Evolutionary conservation across 2,797 vertebrate genomes (phyloP).

Genomic region (Gallinago nigripennis): DNA sequence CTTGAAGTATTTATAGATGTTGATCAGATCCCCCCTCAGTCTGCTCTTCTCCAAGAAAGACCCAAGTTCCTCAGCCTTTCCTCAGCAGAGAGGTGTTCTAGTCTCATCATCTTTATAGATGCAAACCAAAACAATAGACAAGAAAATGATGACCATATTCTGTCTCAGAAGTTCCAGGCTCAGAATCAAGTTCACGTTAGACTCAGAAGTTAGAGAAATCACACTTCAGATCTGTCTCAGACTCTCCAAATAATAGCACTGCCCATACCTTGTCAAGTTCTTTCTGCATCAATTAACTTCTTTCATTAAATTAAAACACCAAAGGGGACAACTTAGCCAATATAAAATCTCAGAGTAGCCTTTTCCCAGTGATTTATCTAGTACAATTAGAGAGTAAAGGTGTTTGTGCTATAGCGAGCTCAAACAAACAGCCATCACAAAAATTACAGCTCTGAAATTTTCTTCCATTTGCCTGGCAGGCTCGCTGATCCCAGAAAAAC

Average conservation of each 20-base stretch:
- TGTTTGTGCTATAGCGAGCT: not conserved
- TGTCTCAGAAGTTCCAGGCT: not conserved
- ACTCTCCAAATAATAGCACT: not conserved
- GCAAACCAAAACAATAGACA: slow-evolving; percentile 7
- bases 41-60: no score
- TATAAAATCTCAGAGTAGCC: not conserved
- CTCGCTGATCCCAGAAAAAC: not conserved
- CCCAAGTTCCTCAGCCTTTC: no score
- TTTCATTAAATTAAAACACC: slow-evolving; percentile 59
- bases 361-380: slow-evolving; percentile 33
- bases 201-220: not conserved
- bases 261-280: not conserved
- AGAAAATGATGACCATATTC: not conserved
- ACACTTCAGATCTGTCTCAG: not conserved
- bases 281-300: slow-evolving; percentile 50
- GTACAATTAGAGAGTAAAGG: not conserved
- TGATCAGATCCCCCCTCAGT: no score
- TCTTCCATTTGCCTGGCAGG: not conserved
- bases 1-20: no score
- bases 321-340: slow-evolving; percentile 13
- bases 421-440: not conserved
- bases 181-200: not conserved
- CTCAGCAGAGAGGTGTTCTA: no score
- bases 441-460: not conserved
- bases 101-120: not conserved